Percentiles rank a stretch among this genome's conserved stretches.
These are phyloP conservation scores for Campoplex nolae DNA, from an alignment of 2,888 invertebrate species.

Conservation along the genomic window DNA sequence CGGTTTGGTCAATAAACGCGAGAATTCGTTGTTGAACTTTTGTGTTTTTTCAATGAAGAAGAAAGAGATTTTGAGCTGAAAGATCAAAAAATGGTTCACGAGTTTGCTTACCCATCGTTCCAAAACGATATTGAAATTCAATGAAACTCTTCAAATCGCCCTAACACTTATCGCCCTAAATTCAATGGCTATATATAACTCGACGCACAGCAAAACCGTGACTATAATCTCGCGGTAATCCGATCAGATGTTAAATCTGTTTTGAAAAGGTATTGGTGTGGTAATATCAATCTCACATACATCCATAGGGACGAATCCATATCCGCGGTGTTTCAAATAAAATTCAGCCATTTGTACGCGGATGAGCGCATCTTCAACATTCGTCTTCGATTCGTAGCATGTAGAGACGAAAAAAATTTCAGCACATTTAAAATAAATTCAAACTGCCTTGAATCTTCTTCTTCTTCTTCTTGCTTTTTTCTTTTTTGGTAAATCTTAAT, in stretches of 20 bases:
- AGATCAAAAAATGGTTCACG: background rate
- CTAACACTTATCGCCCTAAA: background rate
- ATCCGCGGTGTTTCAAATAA: background rate
- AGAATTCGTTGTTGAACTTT: background rate
- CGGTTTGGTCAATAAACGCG: background rate
- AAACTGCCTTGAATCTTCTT: background rate
- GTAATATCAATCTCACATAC: constrained; percentile 2
- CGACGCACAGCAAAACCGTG: background rate
- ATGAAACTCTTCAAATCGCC: background rate
- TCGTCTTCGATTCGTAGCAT: background rate
- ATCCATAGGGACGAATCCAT: background rate
- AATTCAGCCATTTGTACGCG: background rate
- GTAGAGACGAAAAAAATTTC: background rate
- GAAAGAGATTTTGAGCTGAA: background rate
- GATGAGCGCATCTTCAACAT: background rate
- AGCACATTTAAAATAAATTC: background rate
- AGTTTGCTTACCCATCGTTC: background rate
- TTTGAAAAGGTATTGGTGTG: background rate
- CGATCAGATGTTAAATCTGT: background rate
- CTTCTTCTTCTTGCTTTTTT: background rate
- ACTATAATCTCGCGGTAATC: background rate
- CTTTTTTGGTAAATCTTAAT: background rate
- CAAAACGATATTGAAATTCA: background rate
- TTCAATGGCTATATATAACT: background rate
- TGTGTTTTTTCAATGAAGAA: background rate